Percentiles rank a stretch among this genome's conserved stretches.
Evolutionary conservation across 2,797 vertebrate genomes (phyloP).

Genomic region (Helostoma temminkii): DNA sequence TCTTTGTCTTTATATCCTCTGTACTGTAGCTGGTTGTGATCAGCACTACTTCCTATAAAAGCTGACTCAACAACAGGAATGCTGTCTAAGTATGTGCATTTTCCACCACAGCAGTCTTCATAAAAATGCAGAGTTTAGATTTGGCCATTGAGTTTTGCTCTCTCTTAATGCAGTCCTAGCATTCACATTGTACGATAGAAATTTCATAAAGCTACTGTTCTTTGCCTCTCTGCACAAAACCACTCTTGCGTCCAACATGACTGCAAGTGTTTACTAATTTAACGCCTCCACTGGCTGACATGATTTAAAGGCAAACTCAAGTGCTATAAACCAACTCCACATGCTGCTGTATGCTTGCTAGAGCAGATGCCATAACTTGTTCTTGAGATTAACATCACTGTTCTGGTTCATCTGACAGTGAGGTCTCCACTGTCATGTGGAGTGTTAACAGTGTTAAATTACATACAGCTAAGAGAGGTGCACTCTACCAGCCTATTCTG

Average conservation of each 20-base stretch:
- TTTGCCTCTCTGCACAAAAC: conserved; percentile 42
- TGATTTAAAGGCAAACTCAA: conserved; percentile 20
- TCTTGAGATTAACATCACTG: conserved; percentile 20
- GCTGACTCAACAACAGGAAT: conserved; percentile 67
- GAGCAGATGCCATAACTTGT: conserved; percentile 8
- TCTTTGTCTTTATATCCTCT: conserved; percentile 8
- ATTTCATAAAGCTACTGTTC: conserved; percentile 55
- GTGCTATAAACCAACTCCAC: conserved; percentile 9
- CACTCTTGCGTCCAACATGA: conserved; percentile 28
- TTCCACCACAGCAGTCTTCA: conserved; percentile 47
- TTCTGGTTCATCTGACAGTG: conserved; percentile 18
- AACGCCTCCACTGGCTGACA: conserved; percentile 40
- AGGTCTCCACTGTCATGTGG: background rate
- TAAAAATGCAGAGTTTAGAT: conserved; percentile 51
- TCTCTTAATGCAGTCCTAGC: conserved; percentile 60
- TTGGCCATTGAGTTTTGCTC: conserved; percentile 23
- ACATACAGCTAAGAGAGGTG: background rate
- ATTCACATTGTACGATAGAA: conserved; percentile 42
- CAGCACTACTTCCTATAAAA: conserved; percentile 38
- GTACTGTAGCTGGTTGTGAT: conserved; percentile 33
- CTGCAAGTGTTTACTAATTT: conserved; percentile 59
- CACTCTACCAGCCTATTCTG: background rate
- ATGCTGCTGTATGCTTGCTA: conserved; percentile 1
- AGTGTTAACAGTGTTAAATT: conserved; percentile 8
- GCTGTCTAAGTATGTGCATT: conserved; percentile 38